These are phyloP conservation scores for Luehdorfia chinensis DNA, from an alignment of 1,140 invertebrate genomes.

Conservation along the genomic window DNA sequence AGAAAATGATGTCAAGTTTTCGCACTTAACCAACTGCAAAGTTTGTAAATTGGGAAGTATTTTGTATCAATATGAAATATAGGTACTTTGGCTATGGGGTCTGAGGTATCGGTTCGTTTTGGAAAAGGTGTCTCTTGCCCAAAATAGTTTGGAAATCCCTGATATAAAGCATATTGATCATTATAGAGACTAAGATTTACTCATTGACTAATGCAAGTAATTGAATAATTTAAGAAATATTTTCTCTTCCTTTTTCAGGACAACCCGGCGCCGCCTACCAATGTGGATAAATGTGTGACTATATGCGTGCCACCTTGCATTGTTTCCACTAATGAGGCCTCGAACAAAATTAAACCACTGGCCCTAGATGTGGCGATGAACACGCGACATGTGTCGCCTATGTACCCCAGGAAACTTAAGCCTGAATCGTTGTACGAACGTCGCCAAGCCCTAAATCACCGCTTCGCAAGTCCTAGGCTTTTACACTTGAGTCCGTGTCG, in stretches of 20 bases:
- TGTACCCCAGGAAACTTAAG: constrained; percentile 61
- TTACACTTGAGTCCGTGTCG: constrained; percentile 81
- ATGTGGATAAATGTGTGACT: constrained; percentile 41
- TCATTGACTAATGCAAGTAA: too few relatives aligned
- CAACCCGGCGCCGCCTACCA: constrained; percentile 33
- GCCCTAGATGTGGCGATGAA: constrained; percentile 44
- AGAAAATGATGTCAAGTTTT: too few relatives aligned
- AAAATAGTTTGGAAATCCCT: too few relatives aligned
- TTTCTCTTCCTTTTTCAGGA: constrained; percentile 42
- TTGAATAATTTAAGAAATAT: too few relatives aligned
- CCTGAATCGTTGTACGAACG: constrained; percentile 57
- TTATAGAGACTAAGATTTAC: too few relatives aligned
- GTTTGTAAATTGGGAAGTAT: too few relatives aligned
- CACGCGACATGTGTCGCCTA: constrained; percentile 46
- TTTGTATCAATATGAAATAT: too few relatives aligned
- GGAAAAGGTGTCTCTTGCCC: too few relatives aligned
- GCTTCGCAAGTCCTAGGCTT: constrained; percentile 81
- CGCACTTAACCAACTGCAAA: too few relatives aligned
- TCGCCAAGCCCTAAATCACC: constrained; percentile 65
- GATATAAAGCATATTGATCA: too few relatives aligned
- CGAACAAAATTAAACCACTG: constrained; percentile 37
- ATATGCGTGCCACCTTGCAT: constrained; percentile 47
- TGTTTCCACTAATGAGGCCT: constrained; percentile 42
- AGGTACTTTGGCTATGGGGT: too few relatives aligned
- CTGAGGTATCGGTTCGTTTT: too few relatives aligned